Conservation (phyloP, 2,113 vertebrate species). For the Salvelinus sp. region DNA sequence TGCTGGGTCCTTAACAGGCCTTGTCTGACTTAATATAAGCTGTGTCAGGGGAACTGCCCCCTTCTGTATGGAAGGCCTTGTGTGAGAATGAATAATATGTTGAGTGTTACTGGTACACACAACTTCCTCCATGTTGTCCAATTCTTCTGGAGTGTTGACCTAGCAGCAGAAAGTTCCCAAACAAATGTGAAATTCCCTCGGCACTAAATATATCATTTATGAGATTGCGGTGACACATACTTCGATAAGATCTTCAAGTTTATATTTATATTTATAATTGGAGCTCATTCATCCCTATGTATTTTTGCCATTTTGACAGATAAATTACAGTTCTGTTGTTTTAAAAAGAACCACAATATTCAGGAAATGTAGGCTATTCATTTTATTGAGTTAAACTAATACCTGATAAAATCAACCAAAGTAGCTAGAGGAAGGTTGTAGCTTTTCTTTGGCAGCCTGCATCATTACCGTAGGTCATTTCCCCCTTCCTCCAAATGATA, state of each 20-base stretch:
- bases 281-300: conserved; percentile 48
- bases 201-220: not conserved
- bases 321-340: conserved; percentile 52
- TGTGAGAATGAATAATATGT: too few relatives aligned
- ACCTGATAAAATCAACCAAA: conserved; percentile 60
- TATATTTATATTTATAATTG: conserved; percentile 59
- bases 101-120: too few relatives aligned
- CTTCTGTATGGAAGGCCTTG: too few relatives aligned
- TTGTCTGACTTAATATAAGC: too few relatives aligned
- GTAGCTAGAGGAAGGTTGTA: conserved; percentile 47
- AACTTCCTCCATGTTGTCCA: too few relatives aligned
- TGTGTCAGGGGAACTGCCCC: too few relatives aligned
- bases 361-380: conserved; percentile 53
- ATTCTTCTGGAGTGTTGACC: too few relatives aligned
- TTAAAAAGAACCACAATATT: conserved; percentile 33
- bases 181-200: too few relatives aligned
- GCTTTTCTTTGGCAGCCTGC: conserved; percentile 44
- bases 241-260: conserved; percentile 57
- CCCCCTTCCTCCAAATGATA: conserved; percentile 51
- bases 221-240: not conserved
- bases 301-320: conserved; percentile 37
- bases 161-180: too few relatives aligned
- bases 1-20: too few relatives aligned
- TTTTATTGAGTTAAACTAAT: conserved; percentile 26
- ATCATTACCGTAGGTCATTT: conserved; percentile 44